These are phyloP conservation scores for Trachythela sp. DNA, from an alignment of 64 coral and sea anemone species.

Conservation along the genomic window DNA sequence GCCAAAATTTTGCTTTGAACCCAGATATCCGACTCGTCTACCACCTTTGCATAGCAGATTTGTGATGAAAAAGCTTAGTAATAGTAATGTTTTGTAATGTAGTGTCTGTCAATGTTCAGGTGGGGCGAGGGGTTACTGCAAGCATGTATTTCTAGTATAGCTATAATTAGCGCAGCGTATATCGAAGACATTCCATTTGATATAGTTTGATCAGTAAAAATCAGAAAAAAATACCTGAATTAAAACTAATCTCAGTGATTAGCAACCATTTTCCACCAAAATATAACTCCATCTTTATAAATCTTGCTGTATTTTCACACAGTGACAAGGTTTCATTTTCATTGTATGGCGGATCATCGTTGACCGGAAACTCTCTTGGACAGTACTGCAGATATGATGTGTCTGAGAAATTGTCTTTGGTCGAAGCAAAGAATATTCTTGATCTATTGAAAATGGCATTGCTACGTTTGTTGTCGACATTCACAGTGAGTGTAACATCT, in stretches of 20 bases:
- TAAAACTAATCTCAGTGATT: too few relatives aligned
- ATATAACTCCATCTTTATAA: too few relatives aligned
- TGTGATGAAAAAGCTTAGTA: too few relatives aligned
- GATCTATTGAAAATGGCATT: background rate
- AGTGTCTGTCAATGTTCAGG: too few relatives aligned
- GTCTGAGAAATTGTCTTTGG: background rate
- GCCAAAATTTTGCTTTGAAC: too few relatives aligned
- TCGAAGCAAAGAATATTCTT: background rate
- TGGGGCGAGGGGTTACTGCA: too few relatives aligned
- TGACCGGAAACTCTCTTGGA: background rate
- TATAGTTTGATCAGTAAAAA: background rate
- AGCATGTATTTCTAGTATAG: too few relatives aligned
- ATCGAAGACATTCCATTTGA: background rate
- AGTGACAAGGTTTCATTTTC: background rate
- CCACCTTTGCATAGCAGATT: too few relatives aligned
- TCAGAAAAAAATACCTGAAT: background rate
- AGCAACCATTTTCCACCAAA: too few relatives aligned
- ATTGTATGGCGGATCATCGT: background rate
- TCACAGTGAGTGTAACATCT: background rate
- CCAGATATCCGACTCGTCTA: too few relatives aligned
- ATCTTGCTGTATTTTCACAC: background rate
- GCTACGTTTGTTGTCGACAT: background rate
- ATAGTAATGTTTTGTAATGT: too few relatives aligned
- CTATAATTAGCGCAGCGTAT: background rate
- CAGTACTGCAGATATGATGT: too few relatives aligned